These are phyloP conservation scores for Toxonevra muliebris DNA, from an alignment of 2,888 invertebrate genomes.

Conservation along the genomic window DNA sequence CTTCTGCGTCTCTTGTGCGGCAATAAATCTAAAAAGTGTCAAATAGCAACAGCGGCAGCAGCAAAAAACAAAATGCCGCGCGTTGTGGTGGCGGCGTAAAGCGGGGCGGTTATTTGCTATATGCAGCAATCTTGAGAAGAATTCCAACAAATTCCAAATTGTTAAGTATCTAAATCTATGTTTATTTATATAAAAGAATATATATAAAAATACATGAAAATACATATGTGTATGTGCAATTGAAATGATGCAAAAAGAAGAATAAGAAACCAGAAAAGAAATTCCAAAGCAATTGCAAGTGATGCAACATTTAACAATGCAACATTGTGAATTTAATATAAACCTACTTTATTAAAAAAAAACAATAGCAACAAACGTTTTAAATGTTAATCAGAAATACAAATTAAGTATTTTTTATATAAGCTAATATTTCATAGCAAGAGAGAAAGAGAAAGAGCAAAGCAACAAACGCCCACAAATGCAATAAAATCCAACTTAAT, in stretches of 20 bases:
- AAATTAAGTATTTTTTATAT: too few relatives aligned
- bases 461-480: slow-evolving; percentile 25
- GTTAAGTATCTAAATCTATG: too few relatives aligned
- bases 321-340: too few relatives aligned
- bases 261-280: not conserved
- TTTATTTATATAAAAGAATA: too few relatives aligned
- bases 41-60: slow-evolving; percentile 48
- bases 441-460: too few relatives aligned
- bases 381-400: too few relatives aligned
- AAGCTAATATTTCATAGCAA: too few relatives aligned
- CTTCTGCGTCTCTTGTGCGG: slow-evolving; percentile 31
- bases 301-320: too few relatives aligned
- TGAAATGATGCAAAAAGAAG: not conserved
- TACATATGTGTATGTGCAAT: not conserved
- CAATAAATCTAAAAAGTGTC: slow-evolving; percentile 64
- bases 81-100: slow-evolving; percentile 13
- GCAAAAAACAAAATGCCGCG: slow-evolving; percentile 23
- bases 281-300: not conserved
- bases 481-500: slow-evolving; percentile 34
- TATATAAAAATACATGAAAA: too few relatives aligned
- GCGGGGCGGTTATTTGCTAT: too few relatives aligned
- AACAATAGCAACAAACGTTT: not conserved
- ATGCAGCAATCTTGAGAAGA: slow-evolving; percentile 20
- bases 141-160: slow-evolving; percentile 31
- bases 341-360: not conserved